These are phyloP conservation scores for Periphyllus acericola DNA, from an alignment of 2,888 invertebrate species.

Conservation along the genomic window DNA sequence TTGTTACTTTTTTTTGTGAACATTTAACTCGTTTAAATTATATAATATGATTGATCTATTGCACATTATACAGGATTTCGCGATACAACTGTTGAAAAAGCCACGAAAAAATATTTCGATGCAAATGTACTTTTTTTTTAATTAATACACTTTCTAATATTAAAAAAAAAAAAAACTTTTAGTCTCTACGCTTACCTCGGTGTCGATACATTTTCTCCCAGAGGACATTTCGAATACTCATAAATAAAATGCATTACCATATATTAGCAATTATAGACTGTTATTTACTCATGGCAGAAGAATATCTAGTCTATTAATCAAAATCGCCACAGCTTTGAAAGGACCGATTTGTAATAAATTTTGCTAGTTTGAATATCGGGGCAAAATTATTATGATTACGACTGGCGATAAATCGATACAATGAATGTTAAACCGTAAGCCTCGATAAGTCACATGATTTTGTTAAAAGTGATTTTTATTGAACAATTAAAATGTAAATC, in stretches of 20 bases:
- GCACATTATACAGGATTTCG: too few species aligned
- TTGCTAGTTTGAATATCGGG: not conserved
- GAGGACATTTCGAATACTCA: not conserved
- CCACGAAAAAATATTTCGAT: not conserved
- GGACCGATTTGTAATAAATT: not conserved
- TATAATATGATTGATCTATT: too few species aligned
- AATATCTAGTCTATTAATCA: not conserved
- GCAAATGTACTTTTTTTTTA: not conserved
- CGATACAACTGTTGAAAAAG: not conserved
- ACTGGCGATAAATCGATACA: not conserved
- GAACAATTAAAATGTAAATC: slow-evolving; percentile 32
- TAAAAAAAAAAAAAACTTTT: not conserved
- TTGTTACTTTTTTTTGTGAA: too few species aligned
- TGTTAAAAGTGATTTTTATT: not conserved
- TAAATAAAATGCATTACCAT: not conserved
- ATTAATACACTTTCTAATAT: slow-evolving; percentile 21
- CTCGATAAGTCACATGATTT: slow-evolving; percentile 4
- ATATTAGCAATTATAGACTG: not conserved
- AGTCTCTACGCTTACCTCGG: not conserved
- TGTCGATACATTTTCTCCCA: not conserved
- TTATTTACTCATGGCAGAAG: not conserved
- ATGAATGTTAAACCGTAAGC: not conserved
- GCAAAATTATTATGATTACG: not conserved
- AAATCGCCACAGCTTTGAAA: not conserved
- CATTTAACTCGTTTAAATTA: too few species aligned